These are phyloP conservation scores for Scrobipalpa costella DNA, from an alignment of 2,888 invertebrate genomes.

Conservation along the genomic window DNA sequence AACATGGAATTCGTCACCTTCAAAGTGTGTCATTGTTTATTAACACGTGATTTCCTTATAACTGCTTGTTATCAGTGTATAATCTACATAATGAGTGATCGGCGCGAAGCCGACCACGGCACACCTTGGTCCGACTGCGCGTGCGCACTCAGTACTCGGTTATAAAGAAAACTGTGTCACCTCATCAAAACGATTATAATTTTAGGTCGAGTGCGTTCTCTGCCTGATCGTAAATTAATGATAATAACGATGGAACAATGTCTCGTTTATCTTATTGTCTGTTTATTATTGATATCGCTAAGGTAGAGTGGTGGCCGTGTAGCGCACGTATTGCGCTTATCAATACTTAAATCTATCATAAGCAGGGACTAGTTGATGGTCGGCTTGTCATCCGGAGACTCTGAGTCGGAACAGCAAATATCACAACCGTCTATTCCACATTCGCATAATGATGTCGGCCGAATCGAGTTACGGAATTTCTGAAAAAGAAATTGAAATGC, in stretches of 20 bases:
- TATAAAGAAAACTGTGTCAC: conserved; percentile 36
- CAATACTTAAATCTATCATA: conserved; percentile 24
- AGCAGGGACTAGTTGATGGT: conserved; percentile 63
- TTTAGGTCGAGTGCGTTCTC: conserved; percentile 61
- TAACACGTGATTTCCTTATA: conserved; percentile 26
- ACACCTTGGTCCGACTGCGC: conserved; percentile 22
- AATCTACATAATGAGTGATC: conserved; percentile 34
- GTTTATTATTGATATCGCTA: conserved; percentile 61
- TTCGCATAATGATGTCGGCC: conserved; percentile 87
- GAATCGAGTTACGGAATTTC: conserved; percentile 89
- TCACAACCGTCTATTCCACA: conserved; percentile 91
- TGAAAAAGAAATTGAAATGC: conserved; percentile 64
- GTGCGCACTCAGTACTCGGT: conserved; percentile 28
- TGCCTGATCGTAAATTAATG: conserved; percentile 58
- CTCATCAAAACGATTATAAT: conserved; percentile 40
- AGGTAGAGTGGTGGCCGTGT: conserved; percentile 27
- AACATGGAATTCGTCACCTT: neutral
- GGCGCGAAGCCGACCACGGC: conserved; percentile 27
- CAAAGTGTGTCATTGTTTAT: conserved; percentile 25
- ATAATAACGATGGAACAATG: conserved; percentile 60
- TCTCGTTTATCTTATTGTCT: conserved; percentile 53
- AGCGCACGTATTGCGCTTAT: conserved; percentile 6
- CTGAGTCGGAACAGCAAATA: conserved; percentile 73
- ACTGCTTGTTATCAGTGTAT: conserved; percentile 30
- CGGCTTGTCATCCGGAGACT: conserved; percentile 68